Conservation (phyloP, 2,888 invertebrate species). For the Lapara coniferarum region DNA sequence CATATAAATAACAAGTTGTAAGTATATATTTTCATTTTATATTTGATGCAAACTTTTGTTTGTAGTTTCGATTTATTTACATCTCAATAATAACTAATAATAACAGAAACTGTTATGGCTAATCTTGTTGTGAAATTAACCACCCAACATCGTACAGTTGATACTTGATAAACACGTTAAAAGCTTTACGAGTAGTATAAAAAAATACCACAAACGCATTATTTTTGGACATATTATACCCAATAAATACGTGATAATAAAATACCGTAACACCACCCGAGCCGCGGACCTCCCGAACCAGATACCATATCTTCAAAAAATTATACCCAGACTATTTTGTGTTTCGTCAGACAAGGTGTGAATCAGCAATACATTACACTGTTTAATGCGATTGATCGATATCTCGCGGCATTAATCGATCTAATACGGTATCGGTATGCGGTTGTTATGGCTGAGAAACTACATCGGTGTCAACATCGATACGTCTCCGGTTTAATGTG, state of each 20-base stretch:
- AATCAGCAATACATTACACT: slow-evolving; percentile 60
- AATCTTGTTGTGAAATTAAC: neutral
- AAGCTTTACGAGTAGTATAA: neutral
- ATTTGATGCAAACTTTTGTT: no score
- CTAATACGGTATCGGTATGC: slow-evolving; percentile 61
- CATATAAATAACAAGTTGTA: slow-evolving; percentile 5
- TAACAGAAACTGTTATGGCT: neutral
- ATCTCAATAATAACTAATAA: no score
- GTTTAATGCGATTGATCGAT: slow-evolving; percentile 62
- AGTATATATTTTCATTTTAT: neutral
- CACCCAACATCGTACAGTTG: neutral
- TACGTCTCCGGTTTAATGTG: slow-evolving; percentile 54
- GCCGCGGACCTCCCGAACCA: slow-evolving; percentile 6
- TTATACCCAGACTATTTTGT: slow-evolving; percentile 35
- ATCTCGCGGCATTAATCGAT: slow-evolving; percentile 61
- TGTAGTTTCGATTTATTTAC: no score
- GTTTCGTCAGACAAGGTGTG: slow-evolving; percentile 51
- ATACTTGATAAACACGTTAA: slow-evolving; percentile 6
- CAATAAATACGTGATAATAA: slow-evolving; percentile 12
- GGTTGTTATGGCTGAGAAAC: slow-evolving; percentile 55
- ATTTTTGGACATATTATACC: slow-evolving; percentile 8
- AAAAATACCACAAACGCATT: neutral
- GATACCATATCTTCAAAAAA: slow-evolving; percentile 26
- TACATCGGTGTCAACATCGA: slow-evolving; percentile 57
- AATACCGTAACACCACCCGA: slow-evolving; percentile 23